These are phyloP conservation scores for Chymomyza costata DNA, from an alignment of 1,140 invertebrate species.

Conservation along the genomic window DNA sequence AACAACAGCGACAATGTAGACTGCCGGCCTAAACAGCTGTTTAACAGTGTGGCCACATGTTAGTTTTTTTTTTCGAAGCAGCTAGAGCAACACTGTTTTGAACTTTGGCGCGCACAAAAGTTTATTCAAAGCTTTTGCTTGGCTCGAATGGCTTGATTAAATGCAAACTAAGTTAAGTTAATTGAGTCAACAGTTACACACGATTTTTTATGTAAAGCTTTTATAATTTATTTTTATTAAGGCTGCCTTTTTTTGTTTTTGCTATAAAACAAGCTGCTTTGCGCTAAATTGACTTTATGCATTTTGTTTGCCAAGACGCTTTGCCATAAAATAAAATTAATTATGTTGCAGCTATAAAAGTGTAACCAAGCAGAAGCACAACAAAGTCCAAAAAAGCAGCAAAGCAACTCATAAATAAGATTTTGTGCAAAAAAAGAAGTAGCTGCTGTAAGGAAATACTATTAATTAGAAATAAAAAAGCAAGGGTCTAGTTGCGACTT, in stretches of 20 bases:
- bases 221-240: background rate
- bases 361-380: slow-evolving; percentile 26
- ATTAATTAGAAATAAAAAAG: slow-evolving; percentile 17
- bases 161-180: no score
- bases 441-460: slow-evolving; percentile 38
- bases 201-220: slow-evolving; percentile 14
- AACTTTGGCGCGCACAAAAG: slow-evolving; percentile 30
- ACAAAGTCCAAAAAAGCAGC: slow-evolving; percentile 8
- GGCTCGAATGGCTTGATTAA: no score
- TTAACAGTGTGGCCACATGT: no score
- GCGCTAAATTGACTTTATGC: slow-evolving; percentile 66
- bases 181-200: no score
- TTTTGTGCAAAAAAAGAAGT: slow-evolving; percentile 13
- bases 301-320: slow-evolving; percentile 46
- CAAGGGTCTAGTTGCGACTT: slow-evolving; percentile 22
- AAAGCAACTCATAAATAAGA: slow-evolving; percentile 36
- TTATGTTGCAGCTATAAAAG: slow-evolving; percentile 64
- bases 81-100: slow-evolving; percentile 27
- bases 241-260: slow-evolving; percentile 1
- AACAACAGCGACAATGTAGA: no score
- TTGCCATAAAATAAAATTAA: slow-evolving; percentile 63
- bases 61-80: no score
- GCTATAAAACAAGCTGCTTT: slow-evolving; percentile 32
- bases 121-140: no score
- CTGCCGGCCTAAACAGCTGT: no score